Evolutionary conservation across 2,888 invertebrate species (phyloP).

Genomic region (Craniophora ligustri): DNA sequence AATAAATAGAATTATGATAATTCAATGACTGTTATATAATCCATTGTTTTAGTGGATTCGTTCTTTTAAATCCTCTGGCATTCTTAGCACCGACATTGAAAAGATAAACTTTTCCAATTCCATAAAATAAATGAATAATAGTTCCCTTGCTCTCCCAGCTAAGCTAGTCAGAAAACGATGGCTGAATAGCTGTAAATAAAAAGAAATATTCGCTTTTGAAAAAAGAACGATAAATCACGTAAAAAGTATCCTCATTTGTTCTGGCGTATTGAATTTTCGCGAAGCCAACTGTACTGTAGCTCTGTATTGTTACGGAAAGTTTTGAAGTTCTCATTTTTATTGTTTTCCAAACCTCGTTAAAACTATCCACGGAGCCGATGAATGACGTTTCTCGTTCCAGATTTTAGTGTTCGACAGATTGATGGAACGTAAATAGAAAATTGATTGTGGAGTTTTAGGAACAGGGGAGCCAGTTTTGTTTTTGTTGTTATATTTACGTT

Average conservation of each 20-base stretch:
- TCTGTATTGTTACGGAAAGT: conserved; percentile 56
- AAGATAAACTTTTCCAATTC: too few species aligned
- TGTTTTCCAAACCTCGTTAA: conserved; percentile 63
- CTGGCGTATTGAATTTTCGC: conserved; percentile 47
- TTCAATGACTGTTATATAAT: too few species aligned
- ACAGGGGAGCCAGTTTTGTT: too few species aligned
- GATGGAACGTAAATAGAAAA: neutral
- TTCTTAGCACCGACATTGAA: too few species aligned
- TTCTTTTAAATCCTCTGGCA: too few species aligned
- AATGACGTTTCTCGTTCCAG: conserved; percentile 35
- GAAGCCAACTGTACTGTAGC: conserved; percentile 55
- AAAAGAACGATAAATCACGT: conserved; percentile 48
- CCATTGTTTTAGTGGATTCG: too few species aligned
- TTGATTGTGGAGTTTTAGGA: neutral
- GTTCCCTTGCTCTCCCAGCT: too few species aligned
- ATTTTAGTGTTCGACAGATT: conserved; percentile 21
- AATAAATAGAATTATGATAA: too few species aligned
- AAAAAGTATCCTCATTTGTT: conserved; percentile 54
- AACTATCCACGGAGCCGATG: conserved; percentile 56
- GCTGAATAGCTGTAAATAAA: conserved; percentile 31
- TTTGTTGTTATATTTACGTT: too few species aligned
- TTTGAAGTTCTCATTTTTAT: conserved; percentile 52
- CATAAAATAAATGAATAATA: too few species aligned
- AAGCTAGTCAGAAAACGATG: conserved; percentile 25
- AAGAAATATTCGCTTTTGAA: conserved; percentile 33